Evolutionary conservation across 2,113 vertebrate genomes (phyloP), one percentile per base, ranked within the genome.

Genomic region (Psilopogon haemacephalus): DNA sequence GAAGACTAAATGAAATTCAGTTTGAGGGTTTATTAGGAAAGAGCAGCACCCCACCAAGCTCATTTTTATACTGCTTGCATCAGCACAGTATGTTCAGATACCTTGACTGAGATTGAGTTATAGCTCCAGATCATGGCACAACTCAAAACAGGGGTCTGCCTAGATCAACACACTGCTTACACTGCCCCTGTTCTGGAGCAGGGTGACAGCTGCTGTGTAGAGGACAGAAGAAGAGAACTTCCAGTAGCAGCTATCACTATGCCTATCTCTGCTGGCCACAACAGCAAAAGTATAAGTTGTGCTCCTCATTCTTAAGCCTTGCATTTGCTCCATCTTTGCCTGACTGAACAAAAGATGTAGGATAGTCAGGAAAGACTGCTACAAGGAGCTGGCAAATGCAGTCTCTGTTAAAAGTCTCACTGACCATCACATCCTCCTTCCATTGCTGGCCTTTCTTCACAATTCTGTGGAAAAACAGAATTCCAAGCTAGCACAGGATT

Each of bases 191-290:
- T 48, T 79, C 33, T 64, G 30, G 19, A 79, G 37, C 28, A 26
- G 24, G 27, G 14, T 5, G 24, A 26, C 0, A 2, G 37, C 21
- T 72, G 26, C 60, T 52, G 54, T 1, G 0, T 32, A 44, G 15
- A 6, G n/a, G 23, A 76, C 8, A 37, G 24, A 60, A 37, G 17
- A 56, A 55, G 12, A 27, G 7, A 19, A 68, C 35, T 69, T 67
- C 9, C 3, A 77, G 13, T 24, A 77, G 56, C 30, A 59, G 52
- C n/a, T 26, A 10, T 30, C 3, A 7, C 37, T 64, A 24, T 13
- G 6, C 8, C 18, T 18, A 12, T 20, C 2, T 3, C 26, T 32
- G 40, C 52, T 69, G 44, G 30, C 32, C 7, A 3, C 16, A 65
- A 62, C 54, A 60, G 48, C 15, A 56, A 75, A 38, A 60, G 28